Base-by-base conservation (phyloP, 2,888 invertebrate genomes). In the Ennomos quercinarius region DNA sequence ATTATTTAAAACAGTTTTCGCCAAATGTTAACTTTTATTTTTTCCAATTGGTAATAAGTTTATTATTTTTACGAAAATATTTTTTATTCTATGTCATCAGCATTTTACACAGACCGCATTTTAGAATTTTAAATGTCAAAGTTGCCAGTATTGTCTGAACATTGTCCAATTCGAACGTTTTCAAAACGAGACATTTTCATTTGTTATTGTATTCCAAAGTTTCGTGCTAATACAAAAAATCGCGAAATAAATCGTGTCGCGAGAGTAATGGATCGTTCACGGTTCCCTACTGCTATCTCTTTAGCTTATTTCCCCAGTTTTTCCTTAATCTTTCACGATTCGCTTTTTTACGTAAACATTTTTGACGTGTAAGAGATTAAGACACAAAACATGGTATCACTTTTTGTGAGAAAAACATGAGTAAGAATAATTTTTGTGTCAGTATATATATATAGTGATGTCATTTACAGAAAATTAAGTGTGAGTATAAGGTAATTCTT, bases 361-460 rank as follows among this genome's bases (percentile, higher is more conserved):
- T 64, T 67, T 64, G 63, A 64, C 67, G 62, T 58, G 64, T 39
- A 49, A 53, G 57, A 64, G 63, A 66, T 66, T 66, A 66, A n/a
- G 49, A 54, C 59, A 54, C 54, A 53, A 48, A 48, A 39, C 39
- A 35, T 53, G 47, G 13, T 47, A 50, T 46, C 47, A 53, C 43
- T 53, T 39, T 58, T 48, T 53, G 41, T 47, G 43, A 46, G 48
- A 58, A 52, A 35, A 45, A 37, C 41, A 36, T 12, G 36, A 45
- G 45, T 17, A 27, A 6, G 27, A 27, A 27, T 6, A 6, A 27
- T 27, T 6, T 27, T 5, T 27, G 6, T 27, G 27, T 27, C 27
- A 27, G 27, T 27, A 27, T 17, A 17, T 1, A 17, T 17, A n/a
- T n/a, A n/a, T 17, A 17, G 27, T 27, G 27, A 27, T 27, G 27